phyloP scores from a whole-genome alignment of 2,888 invertebrate species.

The Cheilosia vernalis region DNA sequence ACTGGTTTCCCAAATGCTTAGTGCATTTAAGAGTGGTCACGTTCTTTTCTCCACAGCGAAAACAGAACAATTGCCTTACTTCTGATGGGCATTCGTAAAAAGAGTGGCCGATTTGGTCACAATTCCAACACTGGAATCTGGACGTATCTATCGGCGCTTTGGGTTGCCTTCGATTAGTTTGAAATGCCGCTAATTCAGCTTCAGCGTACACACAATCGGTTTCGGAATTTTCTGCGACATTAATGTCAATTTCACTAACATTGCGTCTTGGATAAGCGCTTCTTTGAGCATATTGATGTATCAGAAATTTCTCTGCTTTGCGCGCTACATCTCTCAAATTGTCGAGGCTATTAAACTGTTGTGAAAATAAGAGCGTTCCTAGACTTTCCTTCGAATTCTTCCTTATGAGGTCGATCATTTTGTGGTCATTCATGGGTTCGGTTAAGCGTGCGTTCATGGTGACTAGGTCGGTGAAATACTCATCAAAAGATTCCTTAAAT shows the following conservation, averaged over 20 bases:
- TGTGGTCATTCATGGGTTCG: not conserved
- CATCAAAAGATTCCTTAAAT: conserved; percentile 50
- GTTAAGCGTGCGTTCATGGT: not conserved
- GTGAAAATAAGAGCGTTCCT: not conserved
- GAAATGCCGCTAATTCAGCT: not conserved
- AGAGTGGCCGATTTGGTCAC: too few species aligned
- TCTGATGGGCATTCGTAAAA: conserved; percentile 6
- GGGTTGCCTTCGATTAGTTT: not conserved
- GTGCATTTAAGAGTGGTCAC: not conserved
- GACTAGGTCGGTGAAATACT: conserved; percentile 8
- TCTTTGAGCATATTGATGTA: not conserved
- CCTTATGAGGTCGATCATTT: not conserved
- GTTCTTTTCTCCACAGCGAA: not conserved
- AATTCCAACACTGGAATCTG: not conserved
- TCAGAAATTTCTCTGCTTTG: not conserved
- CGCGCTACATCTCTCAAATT: conserved; percentile 2
- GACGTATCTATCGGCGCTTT: not conserved
- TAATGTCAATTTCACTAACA: not conserved
- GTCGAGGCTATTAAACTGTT: not conserved
- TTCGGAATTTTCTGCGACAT: not conserved
- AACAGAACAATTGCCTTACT: not conserved
- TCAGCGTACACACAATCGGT: not conserved
- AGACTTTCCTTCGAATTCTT: not conserved
- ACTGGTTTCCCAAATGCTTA: conserved; percentile 7
- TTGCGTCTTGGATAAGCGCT: not conserved